Evolutionary conservation across 2,113 vertebrate genomes (phyloP).

Genomic region (Falco punctatus): DNA sequence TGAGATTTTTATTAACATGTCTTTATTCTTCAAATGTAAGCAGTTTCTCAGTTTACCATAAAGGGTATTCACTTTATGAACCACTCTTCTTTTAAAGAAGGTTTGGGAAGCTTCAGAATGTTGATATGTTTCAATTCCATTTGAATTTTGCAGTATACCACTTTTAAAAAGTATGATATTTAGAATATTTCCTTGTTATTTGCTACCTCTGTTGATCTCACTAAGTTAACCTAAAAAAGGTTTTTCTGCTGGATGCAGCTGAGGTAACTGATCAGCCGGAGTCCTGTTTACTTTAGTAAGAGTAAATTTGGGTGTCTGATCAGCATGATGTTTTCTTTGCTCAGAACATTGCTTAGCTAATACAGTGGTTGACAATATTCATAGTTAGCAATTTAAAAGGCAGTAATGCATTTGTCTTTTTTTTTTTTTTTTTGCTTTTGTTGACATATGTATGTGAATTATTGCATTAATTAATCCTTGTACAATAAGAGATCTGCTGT

Average conservation of each 20-base stretch:
- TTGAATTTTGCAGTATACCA: background rate
- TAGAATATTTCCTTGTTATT: background rate
- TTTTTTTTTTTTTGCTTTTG: background rate
- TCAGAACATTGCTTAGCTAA: constrained; percentile 44
- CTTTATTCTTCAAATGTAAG: background rate
- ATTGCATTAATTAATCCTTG: background rate
- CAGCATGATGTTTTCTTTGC: constrained; percentile 6
- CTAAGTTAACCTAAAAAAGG: background rate
- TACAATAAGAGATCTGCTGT: background rate
- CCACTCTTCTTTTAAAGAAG: background rate
- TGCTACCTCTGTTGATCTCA: background rate
- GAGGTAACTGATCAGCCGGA: background rate
- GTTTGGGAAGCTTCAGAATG: background rate
- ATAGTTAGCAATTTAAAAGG: background rate
- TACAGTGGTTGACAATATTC: background rate
- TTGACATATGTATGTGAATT: background rate
- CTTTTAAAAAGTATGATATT: background rate
- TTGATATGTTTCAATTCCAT: constrained; percentile 5
- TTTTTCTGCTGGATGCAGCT: constrained; percentile 33
- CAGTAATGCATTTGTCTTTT: background rate
- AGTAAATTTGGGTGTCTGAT: constrained; percentile 12
- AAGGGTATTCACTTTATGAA: background rate
- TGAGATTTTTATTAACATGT: background rate
- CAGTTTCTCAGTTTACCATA: background rate
- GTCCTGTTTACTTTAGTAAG: constrained; percentile 31